phyloP scores from a whole-genome alignment of 2,888 invertebrate genomes.

The Deroplatys truncata region DNA sequence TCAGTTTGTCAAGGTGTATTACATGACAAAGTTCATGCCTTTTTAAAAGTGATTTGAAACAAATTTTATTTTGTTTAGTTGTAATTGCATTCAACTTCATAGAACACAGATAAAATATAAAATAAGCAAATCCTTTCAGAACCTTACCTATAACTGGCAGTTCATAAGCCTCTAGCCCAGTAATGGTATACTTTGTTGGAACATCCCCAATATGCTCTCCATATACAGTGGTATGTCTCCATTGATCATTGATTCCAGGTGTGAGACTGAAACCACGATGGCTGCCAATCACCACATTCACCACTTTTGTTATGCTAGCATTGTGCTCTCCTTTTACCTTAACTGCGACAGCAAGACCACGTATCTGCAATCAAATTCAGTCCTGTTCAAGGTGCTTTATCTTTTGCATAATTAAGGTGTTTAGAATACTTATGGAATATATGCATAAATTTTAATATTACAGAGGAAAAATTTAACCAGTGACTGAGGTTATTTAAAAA shows the following conservation, averaged over 20 bases:
- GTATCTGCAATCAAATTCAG: constrained; percentile 47
- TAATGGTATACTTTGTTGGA: constrained; percentile 62
- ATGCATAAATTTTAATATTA: too few relatives aligned
- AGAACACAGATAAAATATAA: too few relatives aligned
- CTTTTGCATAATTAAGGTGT: not conserved
- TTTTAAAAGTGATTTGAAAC: too few relatives aligned
- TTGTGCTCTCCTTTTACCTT: constrained; percentile 43
- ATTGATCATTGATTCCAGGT: constrained; percentile 61
- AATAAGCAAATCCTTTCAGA: not conserved
- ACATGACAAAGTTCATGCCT: too few relatives aligned
- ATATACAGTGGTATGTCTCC: constrained; percentile 58
- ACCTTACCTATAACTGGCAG: constrained; percentile 64
- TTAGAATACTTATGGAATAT: not conserved
- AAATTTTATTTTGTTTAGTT: too few relatives aligned
- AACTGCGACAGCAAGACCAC: constrained; percentile 51
- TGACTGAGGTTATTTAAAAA: not conserved
- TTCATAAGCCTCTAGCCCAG: constrained; percentile 62
- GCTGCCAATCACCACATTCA: constrained; percentile 57
- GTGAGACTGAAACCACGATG: constrained; percentile 57
- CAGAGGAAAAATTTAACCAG: too few relatives aligned
- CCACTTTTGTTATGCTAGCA: constrained; percentile 53
- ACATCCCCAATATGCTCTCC: constrained; percentile 60
- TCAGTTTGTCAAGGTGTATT: too few relatives aligned
- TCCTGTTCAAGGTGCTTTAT: not conserved
- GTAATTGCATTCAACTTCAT: too few relatives aligned